Percentiles rank a stretch among this genome's conserved stretches.
Evolutionary conservation across 2,888 invertebrate species (phyloP).

Genomic region (Apodemia duryi): DNA sequence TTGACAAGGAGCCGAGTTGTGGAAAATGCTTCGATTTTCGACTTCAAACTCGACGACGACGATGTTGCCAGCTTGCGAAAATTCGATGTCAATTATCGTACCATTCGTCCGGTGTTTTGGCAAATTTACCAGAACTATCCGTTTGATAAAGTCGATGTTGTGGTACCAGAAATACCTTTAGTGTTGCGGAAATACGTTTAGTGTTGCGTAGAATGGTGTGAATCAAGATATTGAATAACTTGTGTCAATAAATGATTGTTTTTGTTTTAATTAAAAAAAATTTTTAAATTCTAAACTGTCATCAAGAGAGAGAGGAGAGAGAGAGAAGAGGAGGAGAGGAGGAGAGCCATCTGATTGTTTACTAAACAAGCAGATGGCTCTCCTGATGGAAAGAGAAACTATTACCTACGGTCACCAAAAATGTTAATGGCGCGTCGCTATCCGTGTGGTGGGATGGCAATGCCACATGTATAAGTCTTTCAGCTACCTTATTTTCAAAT

Average conservation of each 20-base stretch:
- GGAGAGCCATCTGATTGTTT: too few relatives aligned
- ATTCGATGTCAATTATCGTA: constrained; percentile 53
- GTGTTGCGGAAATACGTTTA: constrained; percentile 39
- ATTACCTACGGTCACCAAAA: too few relatives aligned
- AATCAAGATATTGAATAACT: constrained; percentile 39
- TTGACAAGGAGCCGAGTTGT: constrained; percentile 46
- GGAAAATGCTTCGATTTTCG: constrained; percentile 61
- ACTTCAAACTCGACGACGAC: constrained; percentile 46
- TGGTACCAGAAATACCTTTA: constrained; percentile 35
- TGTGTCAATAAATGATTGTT: not conserved
- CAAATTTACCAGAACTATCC: constrained; percentile 49
- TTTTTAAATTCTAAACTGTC: too few relatives aligned
- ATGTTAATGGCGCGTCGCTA: too few relatives aligned
- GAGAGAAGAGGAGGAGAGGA: too few relatives aligned
- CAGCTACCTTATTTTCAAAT: too few relatives aligned
- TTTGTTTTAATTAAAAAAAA: too few relatives aligned
- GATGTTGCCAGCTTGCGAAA: constrained; percentile 44
- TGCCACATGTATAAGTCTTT: too few relatives aligned
- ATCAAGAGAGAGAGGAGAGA: too few relatives aligned
- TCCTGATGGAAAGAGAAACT: too few relatives aligned
- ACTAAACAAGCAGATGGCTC: too few relatives aligned
- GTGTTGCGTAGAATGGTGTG: constrained; percentile 47
- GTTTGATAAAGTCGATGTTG: constrained; percentile 40
- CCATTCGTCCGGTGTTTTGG: constrained; percentile 43
- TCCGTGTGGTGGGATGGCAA: too few relatives aligned